Percentiles rank a stretch among this genome's conserved stretches.
Conservation (phyloP, 2,797 vertebrate species). For the Champsocephalus esox region DNA sequence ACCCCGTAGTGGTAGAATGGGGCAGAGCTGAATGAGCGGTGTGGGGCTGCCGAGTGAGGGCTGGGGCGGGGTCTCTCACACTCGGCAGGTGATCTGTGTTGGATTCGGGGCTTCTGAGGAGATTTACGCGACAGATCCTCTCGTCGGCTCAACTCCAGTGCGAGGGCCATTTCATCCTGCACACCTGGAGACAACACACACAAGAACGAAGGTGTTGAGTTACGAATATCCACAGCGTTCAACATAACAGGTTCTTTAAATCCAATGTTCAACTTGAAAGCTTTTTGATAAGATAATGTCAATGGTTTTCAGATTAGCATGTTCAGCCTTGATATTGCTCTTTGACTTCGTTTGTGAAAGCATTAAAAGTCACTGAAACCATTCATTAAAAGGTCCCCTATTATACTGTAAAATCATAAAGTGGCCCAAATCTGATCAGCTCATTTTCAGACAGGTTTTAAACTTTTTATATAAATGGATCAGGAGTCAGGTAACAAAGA, state of each 20-base stretch:
- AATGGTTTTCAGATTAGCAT: no score
- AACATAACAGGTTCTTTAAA: neutral
- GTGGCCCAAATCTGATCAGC: no score
- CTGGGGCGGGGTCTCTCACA: conserved; percentile 62
- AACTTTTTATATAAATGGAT: no score
- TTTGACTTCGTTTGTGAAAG: neutral
- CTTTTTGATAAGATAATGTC: no score
- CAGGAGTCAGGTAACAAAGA: no score
- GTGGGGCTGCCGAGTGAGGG: conserved; percentile 59
- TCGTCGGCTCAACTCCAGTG: conserved; percentile 93
- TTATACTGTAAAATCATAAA: no score
- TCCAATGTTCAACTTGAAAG: neutral
- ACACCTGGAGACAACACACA: conserved; percentile 83
- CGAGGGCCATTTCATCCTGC: conserved; percentile 93
- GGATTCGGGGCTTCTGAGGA: conserved; percentile 62
- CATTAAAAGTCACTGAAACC: neutral
- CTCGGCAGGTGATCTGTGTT: conserved; percentile 55
- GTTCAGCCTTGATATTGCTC: neutral
- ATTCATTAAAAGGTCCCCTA: neutral
- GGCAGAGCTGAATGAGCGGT: conserved; percentile 82
- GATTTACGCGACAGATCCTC: conserved; percentile 77
- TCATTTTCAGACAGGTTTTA: no score
- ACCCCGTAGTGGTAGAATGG: conserved; percentile 80
- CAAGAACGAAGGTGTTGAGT: conserved; percentile 20
- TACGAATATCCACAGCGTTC: neutral